Evolutionary conservation across 2,888 invertebrate genomes (phyloP).

Genomic region (Atherix ibis): DNA sequence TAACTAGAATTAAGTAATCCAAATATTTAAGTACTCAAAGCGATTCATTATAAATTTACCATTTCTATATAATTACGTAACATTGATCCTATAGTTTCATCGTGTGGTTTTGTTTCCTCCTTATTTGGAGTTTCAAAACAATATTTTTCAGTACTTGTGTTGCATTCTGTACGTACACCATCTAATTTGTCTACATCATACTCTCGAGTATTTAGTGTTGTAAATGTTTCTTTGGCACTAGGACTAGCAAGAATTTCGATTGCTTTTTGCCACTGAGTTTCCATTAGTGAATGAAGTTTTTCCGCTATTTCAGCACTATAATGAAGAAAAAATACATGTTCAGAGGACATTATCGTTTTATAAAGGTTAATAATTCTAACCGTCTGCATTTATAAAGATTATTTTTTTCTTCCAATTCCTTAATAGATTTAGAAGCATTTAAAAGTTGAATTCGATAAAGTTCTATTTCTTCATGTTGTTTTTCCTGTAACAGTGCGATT

Average conservation of each 20-base stretch:
- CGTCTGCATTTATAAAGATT: conserved; percentile 24
- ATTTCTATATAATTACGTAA: no score
- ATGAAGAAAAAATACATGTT: conserved; percentile 9
- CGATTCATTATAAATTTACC: no score
- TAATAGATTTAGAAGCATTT: conserved; percentile 51
- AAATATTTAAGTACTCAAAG: no score
- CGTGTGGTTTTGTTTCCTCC: no score
- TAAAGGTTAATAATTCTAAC: conserved; percentile 12
- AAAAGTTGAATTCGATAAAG: conserved; percentile 53
- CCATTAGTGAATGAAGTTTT: conserved; percentile 62
- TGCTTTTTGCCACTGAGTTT: conserved; percentile 66
- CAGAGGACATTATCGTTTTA: conserved; percentile 1
- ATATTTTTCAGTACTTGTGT: no score
- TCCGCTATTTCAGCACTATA: conserved; percentile 52
- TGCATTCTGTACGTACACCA: no score
- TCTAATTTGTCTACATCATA: conserved; percentile 12
- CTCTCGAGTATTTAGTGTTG: conserved; percentile 4
- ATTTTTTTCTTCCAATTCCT: conserved; percentile 43
- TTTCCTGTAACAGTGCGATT: conserved; percentile 59
- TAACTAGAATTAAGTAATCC: no score
- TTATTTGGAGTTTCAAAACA: no score
- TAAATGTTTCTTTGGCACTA: conserved; percentile 12
- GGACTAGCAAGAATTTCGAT: conserved; percentile 45
- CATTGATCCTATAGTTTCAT: no score
- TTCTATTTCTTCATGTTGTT: conserved; percentile 61